A percentile compares a stretch with the other conserved stretches of the same genome.
Evolutionary conservation across 2,888 invertebrate species (phyloP).

Genomic region (Phaonia tiefii): DNA sequence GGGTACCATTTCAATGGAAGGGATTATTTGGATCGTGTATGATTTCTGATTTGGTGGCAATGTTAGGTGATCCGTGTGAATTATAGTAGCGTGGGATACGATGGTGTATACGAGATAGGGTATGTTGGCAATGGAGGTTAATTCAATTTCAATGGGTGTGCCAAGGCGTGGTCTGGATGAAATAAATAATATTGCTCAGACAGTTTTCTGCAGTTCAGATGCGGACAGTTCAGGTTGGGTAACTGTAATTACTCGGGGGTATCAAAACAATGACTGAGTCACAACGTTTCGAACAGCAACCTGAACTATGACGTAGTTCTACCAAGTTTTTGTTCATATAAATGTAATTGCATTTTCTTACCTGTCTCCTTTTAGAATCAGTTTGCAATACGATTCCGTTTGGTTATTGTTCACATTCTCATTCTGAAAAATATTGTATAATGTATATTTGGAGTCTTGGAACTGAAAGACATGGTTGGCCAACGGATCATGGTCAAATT

Average conservation of each 20-base stretch:
- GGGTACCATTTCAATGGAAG: conserved; percentile 56
- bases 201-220: no score
- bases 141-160: conserved; percentile 33
- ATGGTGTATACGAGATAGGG: conserved; percentile 48
- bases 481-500: neutral
- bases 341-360: conserved; percentile 71
- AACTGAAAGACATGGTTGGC: neutral
- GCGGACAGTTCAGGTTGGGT: no score
- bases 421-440: conserved; percentile 6
- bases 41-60: conserved; percentile 44
- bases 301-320: no score
- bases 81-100: conserved; percentile 42
- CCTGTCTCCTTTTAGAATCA: conserved; percentile 25
- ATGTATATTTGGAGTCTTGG: neutral
- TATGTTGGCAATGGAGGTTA: conserved; percentile 37
- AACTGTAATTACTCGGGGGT: no score
- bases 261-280: no score
- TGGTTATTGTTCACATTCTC: neutral
- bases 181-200: no score
- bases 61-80: conserved; percentile 35
- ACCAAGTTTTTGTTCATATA: no score
- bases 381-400: conserved; percentile 41
- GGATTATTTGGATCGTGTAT: conserved; percentile 36
- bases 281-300: no score
- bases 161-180: conserved; percentile 45